Evolutionary conservation across 2,888 invertebrate species (phyloP), one percentile per base, ranked within the genome.

Genomic region (Unio delphinus): DNA sequence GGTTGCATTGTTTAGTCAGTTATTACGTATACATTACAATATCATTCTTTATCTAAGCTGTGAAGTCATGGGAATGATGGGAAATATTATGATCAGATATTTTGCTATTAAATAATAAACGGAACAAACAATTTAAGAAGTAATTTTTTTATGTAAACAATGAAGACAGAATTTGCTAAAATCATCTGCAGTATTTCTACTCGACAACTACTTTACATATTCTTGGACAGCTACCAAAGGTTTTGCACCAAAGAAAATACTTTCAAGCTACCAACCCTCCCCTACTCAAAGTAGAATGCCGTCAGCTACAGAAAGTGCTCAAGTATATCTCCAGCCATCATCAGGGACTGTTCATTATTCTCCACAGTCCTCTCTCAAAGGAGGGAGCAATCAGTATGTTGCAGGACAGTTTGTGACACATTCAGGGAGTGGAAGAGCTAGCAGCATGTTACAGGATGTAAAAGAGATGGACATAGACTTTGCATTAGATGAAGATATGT

Each of bases 151-250:
- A 34, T 7, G 34, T 7, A 34, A 34, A 34, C 34, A 34, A 34
- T 7, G 7, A 34, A 34, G 34, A 34, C 34, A 34, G 34, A 34
- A 34, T 34, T 34, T 34, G 7, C 0, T 8, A 8, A 34, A 7
- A 34, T 34, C 1, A 8, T 34, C 8, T 34, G 34, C 34, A 0
- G 58, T n/a, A 58, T 58, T 8, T 23, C n/a, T 58, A n/a, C 58
- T 7, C 23, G 1, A 23, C n/a, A 11, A 6, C 23, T 15, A 58
- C 7, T 11, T 58, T 58, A n/a, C 3, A 59, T 17, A 55, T 60
- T 26, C 60, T 65, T 62, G 78, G 81, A 55, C 80, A 89, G 89
- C 78, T 64, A 76, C 74, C 55, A 87, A 89, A 76, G 89, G 89
- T 28, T 89, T 89, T 78, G 81, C 88, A 17, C 86, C 86, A 62